Evolutionary conservation across 92 coral and sea anemone species (phyloP).

Genomic region (Porites cylindrica): DNA sequence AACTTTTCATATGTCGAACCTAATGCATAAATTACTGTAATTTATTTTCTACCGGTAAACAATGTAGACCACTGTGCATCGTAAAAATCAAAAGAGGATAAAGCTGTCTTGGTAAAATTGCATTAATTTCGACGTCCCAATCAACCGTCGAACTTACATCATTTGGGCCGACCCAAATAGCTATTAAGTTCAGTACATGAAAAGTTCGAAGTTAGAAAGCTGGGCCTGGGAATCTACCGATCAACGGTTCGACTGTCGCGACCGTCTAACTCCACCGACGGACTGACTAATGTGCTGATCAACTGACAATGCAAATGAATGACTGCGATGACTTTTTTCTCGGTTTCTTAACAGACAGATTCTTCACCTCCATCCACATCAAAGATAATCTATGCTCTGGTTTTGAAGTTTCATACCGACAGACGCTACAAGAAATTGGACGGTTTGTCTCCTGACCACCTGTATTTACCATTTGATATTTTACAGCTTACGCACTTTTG

Average conservation of each 20-base stretch:
- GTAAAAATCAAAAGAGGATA: too few relatives aligned
- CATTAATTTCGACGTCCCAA: too few relatives aligned
- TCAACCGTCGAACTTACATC: too few relatives aligned
- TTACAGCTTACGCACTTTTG: background rate
- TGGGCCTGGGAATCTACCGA: too few relatives aligned
- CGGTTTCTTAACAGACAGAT: conserved; percentile 20
- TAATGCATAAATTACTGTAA: too few relatives aligned
- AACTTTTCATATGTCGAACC: too few relatives aligned
- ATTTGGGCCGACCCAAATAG: too few relatives aligned
- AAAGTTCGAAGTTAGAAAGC: too few relatives aligned
- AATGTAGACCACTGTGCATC: too few relatives aligned
- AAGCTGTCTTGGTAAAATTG: too few relatives aligned
- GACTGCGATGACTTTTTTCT: background rate
- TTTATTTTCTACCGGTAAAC: too few relatives aligned
- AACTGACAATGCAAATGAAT: background rate
- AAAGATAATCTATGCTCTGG: conserved; percentile 64
- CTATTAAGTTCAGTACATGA: too few relatives aligned
- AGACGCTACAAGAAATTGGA: conserved; percentile 59
- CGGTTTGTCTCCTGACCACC: conserved; percentile 29
- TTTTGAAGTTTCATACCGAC: conserved; percentile 65
- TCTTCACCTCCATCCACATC: conserved; percentile 3
- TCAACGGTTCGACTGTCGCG: background rate
- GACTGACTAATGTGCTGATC: background rate
- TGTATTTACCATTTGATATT: background rate
- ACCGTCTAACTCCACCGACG: background rate